Percentiles rank a stretch among this genome's conserved stretches.
These are phyloP conservation scores for Xiphophorus birchmanni DNA, from an alignment of 2,797 vertebrate species.

Conservation along the genomic window DNA sequence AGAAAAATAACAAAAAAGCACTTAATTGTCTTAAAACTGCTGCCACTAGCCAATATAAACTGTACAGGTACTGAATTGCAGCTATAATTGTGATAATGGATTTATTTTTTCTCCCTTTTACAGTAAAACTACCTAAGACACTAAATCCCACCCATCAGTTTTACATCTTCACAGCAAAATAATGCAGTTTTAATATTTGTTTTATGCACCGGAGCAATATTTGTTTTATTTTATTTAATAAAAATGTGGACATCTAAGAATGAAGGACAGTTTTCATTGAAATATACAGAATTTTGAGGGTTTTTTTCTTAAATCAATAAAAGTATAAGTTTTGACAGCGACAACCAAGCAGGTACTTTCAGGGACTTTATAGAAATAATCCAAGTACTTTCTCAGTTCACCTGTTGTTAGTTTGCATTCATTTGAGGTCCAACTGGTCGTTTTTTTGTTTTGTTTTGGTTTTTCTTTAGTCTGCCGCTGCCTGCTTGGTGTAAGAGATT, in stretches of 20 bases:
- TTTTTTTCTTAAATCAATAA: not conserved
- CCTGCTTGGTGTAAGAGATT: not conserved
- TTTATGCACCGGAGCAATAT: not conserved
- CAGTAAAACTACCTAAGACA: not conserved
- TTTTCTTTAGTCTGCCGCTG: not conserved
- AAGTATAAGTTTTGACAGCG: not conserved
- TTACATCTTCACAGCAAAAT: not conserved
- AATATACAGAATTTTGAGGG: not conserved
- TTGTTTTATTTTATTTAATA: not conserved
- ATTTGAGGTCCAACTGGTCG: not conserved
- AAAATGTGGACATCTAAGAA: not conserved
- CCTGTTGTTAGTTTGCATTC: not conserved
- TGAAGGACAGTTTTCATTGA: not conserved
- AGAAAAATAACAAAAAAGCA: not conserved
- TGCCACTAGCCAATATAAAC: constrained; percentile 35
- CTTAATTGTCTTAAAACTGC: constrained; percentile 52
- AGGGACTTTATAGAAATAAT: not conserved
- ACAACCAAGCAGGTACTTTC: not conserved
- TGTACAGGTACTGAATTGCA: constrained; percentile 22
- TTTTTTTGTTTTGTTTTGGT: not conserved
- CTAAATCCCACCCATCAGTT: not conserved
- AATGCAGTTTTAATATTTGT: not conserved
- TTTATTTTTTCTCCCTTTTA: not conserved
- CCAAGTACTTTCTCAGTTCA: not conserved
- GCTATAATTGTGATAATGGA: constrained; percentile 17